phyloP scores from a whole-genome alignment of 2,797 vertebrate species.

The Poeciliopsis infans region DNA sequence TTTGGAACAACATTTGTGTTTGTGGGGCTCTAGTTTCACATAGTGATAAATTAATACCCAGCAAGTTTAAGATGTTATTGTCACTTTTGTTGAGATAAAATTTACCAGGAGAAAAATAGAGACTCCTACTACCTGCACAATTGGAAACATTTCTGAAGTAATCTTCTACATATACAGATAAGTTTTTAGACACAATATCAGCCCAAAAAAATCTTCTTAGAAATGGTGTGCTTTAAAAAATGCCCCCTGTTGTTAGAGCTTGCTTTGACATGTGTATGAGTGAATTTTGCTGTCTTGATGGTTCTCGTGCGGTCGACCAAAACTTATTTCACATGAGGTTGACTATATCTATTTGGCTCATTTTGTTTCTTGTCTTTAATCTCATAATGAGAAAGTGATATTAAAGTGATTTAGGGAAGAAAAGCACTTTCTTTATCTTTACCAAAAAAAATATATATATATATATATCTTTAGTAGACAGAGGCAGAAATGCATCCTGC shows the following conservation, averaged over 20 bases:
- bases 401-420: not conserved
- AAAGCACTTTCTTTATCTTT: not conserved
- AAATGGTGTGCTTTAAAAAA: not conserved
- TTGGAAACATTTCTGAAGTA: not conserved
- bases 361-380: conserved; percentile 49
- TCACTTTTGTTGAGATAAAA: not conserved
- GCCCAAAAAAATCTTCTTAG: conserved; percentile 5
- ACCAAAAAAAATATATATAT: conserved; percentile 1
- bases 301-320: conserved; percentile 25
- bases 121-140: not conserved
- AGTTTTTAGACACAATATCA: not conserved
- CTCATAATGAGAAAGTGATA: conserved; percentile 29
- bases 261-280: conserved; percentile 36
- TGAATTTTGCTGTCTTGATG: conserved; percentile 20
- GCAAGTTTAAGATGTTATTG: not conserved
- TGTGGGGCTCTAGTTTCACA: not conserved
- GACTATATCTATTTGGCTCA: conserved; percentile 31
- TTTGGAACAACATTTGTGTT: not conserved
- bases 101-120: not conserved
- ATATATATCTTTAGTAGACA: conserved; percentile 22
- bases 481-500: conserved; percentile 38
- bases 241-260: conserved; percentile 9
- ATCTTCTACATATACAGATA: not conserved
- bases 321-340: conserved; percentile 40
- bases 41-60: not conserved